These are phyloP conservation scores for Phenganax subtilis DNA, from an alignment of 92 coral and sea anemone species.

Conservation along the genomic window DNA sequence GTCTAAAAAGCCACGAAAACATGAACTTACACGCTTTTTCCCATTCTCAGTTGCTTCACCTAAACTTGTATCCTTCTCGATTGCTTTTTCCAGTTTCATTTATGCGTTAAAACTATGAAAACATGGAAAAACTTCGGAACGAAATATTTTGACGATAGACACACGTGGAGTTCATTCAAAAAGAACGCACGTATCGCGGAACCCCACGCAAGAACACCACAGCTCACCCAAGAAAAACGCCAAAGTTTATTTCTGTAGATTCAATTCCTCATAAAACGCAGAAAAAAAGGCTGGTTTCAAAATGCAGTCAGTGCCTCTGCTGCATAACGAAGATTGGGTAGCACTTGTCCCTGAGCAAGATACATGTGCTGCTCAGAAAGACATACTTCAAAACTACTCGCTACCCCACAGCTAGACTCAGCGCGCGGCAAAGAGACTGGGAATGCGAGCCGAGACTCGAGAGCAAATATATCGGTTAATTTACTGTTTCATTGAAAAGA, in stretches of 20 bases:
- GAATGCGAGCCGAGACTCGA: no score
- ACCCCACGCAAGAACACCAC: not conserved
- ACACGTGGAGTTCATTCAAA: not conserved
- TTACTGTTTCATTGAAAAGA: not conserved
- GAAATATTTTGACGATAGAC: not conserved
- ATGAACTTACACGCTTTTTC: constrained; percentile 11
- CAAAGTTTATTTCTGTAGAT: not conserved
- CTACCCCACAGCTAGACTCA: no score
- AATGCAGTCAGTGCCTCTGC: no score
- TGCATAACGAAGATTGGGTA: no score
- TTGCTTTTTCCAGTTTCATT: constrained; percentile 27
- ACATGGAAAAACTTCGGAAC: not conserved
- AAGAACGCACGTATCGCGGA: not conserved
- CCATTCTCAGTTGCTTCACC: not conserved
- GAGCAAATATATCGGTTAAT: not conserved
- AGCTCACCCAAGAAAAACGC: not conserved
- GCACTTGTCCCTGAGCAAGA: no score
- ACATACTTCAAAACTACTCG: no score
- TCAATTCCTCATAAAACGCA: not conserved
- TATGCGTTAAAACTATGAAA: not conserved
- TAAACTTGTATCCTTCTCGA: constrained; percentile 6
- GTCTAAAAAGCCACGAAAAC: not conserved
- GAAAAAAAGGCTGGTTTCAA: not conserved
- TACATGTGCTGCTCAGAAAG: no score
- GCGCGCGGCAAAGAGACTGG: no score